Base-by-base conservation (phyloP, 2,113 vertebrate species). In the Irena cyanogastra region DNA sequence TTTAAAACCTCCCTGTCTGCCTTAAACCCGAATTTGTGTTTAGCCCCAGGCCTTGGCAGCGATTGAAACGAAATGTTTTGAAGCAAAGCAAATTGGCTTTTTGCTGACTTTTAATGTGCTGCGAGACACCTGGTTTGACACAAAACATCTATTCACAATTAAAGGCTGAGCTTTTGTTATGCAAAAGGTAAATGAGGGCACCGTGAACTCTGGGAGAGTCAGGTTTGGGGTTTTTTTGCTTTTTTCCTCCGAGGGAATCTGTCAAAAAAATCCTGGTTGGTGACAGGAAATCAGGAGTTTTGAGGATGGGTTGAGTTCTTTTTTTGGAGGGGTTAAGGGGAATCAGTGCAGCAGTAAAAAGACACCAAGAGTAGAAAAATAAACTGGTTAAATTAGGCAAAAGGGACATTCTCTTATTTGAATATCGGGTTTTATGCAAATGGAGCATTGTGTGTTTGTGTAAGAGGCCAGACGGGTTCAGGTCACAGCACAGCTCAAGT, bases 81-180 rank as follows among this genome's bases (percentile, higher is more conserved):
- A 97, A 97, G 97, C 93, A 95, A 95, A 97, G 88, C 92, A 96
- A 97, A 97, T 96, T 97, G 97, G 96, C 95, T 95, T 97, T 97
- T 97, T 90, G 96, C 96, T 98, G 97, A 97, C 96, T 98, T 96
- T 93, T 94, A 93, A 97, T 57, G 95, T 83, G 78, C 84, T 64
- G 33, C 35, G 54, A 97, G 96, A 97, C 97, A 98, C 98, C 97
- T 97, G 97, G 97, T 96, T 94, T 47, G 42, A 39, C 94, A 97
- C 96, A 97, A 96, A 98, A 97, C 96, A 80, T 53, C 96, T 83
- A 90, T 97, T 97, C 94, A 95, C 89, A 88, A 91, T 95, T 84
- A 91, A 20, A 96, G 93, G 86, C 94, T 89, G 94, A 87, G 93
- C 87, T 97, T 96, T 97, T 97, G 96, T 97, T 95, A 90, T 91